Percentiles rank a stretch among this genome's conserved stretches.
These are phyloP conservation scores for Abscondita cerata DNA, from an alignment of 2,888 invertebrate genomes.

Conservation along the genomic window DNA sequence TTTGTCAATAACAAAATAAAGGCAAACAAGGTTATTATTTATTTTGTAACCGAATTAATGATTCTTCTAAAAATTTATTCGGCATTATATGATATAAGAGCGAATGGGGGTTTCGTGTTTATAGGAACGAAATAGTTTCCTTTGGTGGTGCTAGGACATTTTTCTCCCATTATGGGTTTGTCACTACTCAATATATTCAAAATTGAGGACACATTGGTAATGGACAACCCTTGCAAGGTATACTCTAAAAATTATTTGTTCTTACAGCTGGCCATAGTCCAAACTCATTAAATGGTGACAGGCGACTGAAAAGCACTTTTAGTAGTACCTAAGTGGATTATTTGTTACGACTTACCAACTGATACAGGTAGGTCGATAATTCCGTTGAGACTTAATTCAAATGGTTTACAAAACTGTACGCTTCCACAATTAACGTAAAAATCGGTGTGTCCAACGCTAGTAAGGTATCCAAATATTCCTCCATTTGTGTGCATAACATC, in stretches of 20 bases:
- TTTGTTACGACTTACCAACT: background rate
- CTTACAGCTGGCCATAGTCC: conserved; percentile 8
- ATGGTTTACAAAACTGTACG: background rate
- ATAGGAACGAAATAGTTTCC: background rate
- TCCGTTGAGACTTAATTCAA: background rate
- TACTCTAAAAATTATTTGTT: background rate
- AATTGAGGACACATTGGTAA: background rate
- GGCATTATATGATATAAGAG: too few relatives aligned
- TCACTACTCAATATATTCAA: background rate
- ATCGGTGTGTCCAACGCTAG: background rate
- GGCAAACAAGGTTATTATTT: too few relatives aligned
- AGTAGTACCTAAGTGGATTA: too few relatives aligned
- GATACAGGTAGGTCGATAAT: background rate
- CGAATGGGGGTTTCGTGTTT: background rate
- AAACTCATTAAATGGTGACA: conserved; percentile 15
- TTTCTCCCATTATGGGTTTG: conserved; percentile 11
- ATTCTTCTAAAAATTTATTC: too few relatives aligned
- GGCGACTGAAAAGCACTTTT: conserved; percentile 11
- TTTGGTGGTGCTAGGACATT: background rate
- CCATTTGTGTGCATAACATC: conserved; percentile 8
- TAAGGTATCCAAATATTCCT: background rate
- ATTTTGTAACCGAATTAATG: too few relatives aligned
- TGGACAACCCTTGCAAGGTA: conserved; percentile 9
- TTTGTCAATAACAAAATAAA: too few relatives aligned
- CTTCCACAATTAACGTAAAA: conserved; percentile 12